Evolutionary conservation across 2,113 vertebrate genomes (phyloP).

Genomic region (Condylura cristata): DNA sequence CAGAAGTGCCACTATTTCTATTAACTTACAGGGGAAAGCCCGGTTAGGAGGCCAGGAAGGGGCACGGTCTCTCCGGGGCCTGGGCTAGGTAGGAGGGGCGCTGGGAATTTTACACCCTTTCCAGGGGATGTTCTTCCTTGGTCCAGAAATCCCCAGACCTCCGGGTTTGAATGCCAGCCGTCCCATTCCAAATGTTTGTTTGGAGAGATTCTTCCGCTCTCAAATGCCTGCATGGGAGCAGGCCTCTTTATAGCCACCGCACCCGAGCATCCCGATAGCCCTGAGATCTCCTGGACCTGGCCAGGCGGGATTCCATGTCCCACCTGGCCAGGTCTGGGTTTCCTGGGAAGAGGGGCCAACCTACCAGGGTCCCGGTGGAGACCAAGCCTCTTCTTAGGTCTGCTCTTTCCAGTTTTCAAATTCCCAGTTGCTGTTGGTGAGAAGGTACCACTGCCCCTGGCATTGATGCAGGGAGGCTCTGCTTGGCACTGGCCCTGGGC

Average conservation of each 20-base stretch:
- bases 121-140: neutral
- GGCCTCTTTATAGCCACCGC: slow-evolving; percentile 63
- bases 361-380: neutral
- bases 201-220: slow-evolving; percentile 79
- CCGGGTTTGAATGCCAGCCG: slow-evolving; percentile 79
- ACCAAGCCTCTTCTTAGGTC: neutral
- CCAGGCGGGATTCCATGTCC: neutral
- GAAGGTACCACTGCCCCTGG: neutral
- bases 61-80: neutral
- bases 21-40: neutral
- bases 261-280: neutral
- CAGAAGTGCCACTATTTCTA: neutral
- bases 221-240: neutral
- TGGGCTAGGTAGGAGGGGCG: neutral
- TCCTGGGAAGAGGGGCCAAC: neutral
- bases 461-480: neutral
- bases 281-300: neutral
- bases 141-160: slow-evolving; percentile 66
- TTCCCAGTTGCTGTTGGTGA: fast-evolving
- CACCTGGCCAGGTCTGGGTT: neutral
- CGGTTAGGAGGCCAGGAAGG: neutral
- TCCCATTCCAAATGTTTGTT: slow-evolving; percentile 84
- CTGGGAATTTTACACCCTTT: neutral
- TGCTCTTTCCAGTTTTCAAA: fast-evolving
- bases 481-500: neutral